A percentile compares a stretch with the other conserved stretches of the same genome.
These are phyloP conservation scores for Scaptomyza tumidula DNA, from an alignment of 2,888 invertebrate species.

Conservation along the genomic window DNA sequence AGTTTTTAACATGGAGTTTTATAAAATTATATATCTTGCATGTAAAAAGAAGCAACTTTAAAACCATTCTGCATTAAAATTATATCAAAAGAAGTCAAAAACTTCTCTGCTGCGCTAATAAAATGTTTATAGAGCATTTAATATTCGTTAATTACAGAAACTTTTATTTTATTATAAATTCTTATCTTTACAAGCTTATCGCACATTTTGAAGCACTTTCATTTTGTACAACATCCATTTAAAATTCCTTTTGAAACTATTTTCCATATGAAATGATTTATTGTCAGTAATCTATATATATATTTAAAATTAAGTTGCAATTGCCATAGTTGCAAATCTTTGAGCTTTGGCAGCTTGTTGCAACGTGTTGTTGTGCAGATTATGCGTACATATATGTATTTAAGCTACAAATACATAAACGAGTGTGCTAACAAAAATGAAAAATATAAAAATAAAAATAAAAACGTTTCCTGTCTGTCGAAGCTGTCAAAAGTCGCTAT, in stretches of 20 bases:
- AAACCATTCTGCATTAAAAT: no score
- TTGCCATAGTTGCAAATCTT: conserved; percentile 8
- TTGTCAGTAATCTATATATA: neutral
- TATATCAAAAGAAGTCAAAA: no score
- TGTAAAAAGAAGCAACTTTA: no score
- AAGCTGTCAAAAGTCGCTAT: conserved; percentile 62
- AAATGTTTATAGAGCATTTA: conserved; percentile 5
- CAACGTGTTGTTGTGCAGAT: neutral
- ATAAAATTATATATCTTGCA: neutral
- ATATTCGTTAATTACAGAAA: neutral
- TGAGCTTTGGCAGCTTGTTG: neutral
- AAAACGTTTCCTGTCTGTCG: conserved; percentile 48
- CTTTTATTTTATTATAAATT: conserved; percentile 14
- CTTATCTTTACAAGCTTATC: conserved; percentile 59
- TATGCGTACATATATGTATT: neutral
- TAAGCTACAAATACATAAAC: neutral
- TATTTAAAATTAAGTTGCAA: neutral
- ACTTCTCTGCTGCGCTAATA: no score
- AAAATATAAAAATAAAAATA: neutral
- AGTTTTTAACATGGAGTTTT: neutral
- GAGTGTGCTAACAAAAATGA: neutral
- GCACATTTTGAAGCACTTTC: conserved; percentile 13
- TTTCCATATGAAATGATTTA: conserved; percentile 6
- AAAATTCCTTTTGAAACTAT: no score
- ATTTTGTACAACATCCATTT: no score